phyloP scores from a whole-genome alignment of 2,113 vertebrate genomes.

The Phalacrocorax pelagicus region DNA sequence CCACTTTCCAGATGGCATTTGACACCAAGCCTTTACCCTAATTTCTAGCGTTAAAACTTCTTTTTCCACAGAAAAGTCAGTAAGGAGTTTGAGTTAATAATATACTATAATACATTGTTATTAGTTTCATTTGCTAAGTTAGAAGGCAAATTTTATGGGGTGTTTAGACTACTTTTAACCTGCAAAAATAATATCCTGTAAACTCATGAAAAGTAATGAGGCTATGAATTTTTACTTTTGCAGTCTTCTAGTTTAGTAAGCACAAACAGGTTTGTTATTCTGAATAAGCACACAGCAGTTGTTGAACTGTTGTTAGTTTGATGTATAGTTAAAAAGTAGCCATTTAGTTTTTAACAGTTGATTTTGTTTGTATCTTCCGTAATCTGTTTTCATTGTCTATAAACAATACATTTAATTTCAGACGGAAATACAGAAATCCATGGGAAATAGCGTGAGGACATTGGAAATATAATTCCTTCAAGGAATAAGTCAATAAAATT shows the following conservation, averaged over 20 bases:
- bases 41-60: background rate
- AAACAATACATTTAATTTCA: background rate
- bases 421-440: background rate
- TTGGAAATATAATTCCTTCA: background rate
- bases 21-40: background rate
- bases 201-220: background rate
- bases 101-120: background rate
- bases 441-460: background rate
- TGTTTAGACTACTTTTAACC: background rate
- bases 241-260: background rate
- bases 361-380: background rate
- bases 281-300: background rate
- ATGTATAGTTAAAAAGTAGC: background rate
- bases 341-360: background rate
- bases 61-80: background rate
- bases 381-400: background rate
- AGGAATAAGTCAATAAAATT: background rate
- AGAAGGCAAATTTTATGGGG: background rate
- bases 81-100: background rate
- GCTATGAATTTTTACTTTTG: background rate
- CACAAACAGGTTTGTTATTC: background rate
- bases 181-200: background rate
- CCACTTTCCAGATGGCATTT: background rate
- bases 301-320: background rate
- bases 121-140: background rate